Percentiles rank a stretch among this genome's conserved stretches.
These are phyloP conservation scores for Atopsyche davidsoni DNA, from an alignment of 1,140 invertebrate genomes.

Conservation along the genomic window DNA sequence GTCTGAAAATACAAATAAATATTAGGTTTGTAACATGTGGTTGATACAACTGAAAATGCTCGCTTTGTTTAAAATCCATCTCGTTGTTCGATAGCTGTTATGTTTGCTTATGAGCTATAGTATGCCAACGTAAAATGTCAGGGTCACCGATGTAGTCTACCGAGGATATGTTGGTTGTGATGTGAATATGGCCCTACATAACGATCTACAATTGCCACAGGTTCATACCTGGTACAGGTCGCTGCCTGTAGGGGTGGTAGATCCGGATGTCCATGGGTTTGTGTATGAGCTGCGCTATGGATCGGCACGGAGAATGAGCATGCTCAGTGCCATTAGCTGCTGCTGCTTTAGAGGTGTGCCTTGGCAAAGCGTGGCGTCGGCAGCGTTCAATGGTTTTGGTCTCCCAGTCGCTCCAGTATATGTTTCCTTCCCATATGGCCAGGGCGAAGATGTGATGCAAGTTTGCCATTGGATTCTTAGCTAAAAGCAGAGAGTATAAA, in stretches of 20 bases:
- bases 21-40: slow-evolving; percentile 3
- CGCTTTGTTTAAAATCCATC: too few species aligned
- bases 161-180: too few species aligned
- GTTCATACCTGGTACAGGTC: slow-evolving; percentile 23
- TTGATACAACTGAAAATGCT: too few species aligned
- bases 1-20: slow-evolving; percentile 29
- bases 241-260: slow-evolving; percentile 71
- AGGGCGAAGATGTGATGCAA: slow-evolving; percentile 85
- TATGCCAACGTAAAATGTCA: too few species aligned
- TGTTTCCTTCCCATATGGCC: slow-evolving; percentile 75
- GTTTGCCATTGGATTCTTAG: slow-evolving; percentile 53
- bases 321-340: not conserved
- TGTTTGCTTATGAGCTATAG: too few species aligned
- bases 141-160: too few species aligned
- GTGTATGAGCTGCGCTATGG: slow-evolving; percentile 66
- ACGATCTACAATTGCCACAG: too few species aligned
- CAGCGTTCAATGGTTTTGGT: slow-evolving; percentile 80
- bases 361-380: slow-evolving; percentile 51
- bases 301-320: slow-evolving; percentile 47
- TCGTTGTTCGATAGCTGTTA: too few species aligned
- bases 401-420: slow-evolving; percentile 93
- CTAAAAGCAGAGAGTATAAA: too few species aligned
- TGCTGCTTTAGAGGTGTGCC: slow-evolving; percentile 3
- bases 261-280: slow-evolving; percentile 85
- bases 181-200: too few species aligned